Evolutionary conservation across 2,113 vertebrate species (phyloP).

Genomic region (Anser cygnoides): DNA sequence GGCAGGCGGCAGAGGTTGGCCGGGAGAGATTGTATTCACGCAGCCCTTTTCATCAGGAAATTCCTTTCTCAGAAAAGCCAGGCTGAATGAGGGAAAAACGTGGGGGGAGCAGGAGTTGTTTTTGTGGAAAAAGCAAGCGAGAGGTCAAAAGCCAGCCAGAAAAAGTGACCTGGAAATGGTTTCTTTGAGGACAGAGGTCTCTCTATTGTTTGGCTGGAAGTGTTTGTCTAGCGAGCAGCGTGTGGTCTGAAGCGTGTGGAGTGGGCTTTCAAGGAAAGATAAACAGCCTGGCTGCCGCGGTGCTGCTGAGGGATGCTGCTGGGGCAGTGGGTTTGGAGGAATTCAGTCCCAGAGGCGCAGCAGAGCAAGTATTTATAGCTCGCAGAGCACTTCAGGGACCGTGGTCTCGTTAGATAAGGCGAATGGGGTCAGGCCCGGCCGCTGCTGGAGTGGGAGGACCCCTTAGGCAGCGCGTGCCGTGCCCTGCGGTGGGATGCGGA

Average conservation of each 20-base stretch:
- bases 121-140: constrained; percentile 76
- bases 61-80: constrained; percentile 75
- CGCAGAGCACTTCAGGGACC: not conserved
- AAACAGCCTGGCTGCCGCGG: not conserved
- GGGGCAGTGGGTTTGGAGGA: constrained; percentile 31
- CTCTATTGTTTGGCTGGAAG: constrained; percentile 68
- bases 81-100: constrained; percentile 37
- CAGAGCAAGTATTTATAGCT: constrained; percentile 49
- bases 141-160: constrained; percentile 67
- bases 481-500: constrained; percentile 23
- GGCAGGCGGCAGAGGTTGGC: constrained; percentile 56
- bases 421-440: constrained; percentile 11
- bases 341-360: not conserved
- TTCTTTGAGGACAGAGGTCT: constrained; percentile 71
- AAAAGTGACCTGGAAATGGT: constrained; percentile 72
- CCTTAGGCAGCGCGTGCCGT: not conserved
- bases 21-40: constrained; percentile 54
- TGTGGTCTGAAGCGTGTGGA: constrained; percentile 61
- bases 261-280: constrained; percentile 78
- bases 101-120: constrained; percentile 68
- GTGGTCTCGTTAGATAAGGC: constrained; percentile 26
- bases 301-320: constrained; percentile 25
- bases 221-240: constrained; percentile 41
- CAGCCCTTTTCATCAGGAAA: constrained; percentile 72
- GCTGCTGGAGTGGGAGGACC: constrained; percentile 11